Percentiles rank a stretch among this genome's conserved stretches.
Conservation (phyloP, 2,113 vertebrate genomes). For the Stigmatopora nigra region DNA sequence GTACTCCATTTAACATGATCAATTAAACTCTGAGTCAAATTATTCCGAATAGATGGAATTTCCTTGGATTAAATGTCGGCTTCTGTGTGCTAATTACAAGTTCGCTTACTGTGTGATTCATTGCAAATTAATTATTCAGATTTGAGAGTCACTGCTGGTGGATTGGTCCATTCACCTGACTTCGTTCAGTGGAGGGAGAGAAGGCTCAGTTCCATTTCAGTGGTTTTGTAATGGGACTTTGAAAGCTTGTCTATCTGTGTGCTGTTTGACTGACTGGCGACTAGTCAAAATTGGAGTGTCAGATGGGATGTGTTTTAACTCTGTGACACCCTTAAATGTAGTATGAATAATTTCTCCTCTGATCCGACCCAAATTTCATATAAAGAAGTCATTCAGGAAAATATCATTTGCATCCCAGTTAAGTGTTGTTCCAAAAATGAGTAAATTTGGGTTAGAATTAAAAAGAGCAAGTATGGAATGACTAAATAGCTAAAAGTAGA, state of each 20-base stretch:
- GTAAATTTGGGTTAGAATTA: no score
- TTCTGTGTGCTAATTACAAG: not conserved
- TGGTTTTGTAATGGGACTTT: not conserved
- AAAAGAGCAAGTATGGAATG: no score
- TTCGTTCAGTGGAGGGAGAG: not conserved
- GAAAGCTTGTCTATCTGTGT: not conserved
- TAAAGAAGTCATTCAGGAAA: no score
- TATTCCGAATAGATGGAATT: not conserved
- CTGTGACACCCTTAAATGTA: no score
- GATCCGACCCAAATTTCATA: no score
- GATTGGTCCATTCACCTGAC: not conserved
- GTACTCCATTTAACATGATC: not conserved
- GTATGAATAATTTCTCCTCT: no score
- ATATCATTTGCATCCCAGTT: no score
- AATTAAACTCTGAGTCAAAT: not conserved
- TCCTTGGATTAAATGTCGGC: not conserved
- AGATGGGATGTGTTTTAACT: no score
- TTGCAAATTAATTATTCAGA: not conserved
- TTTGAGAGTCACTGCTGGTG: not conserved
- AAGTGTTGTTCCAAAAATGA: no score
- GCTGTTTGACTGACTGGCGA: not conserved
- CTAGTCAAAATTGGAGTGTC: not conserved
- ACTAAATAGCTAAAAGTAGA: no score
- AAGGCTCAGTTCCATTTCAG: not conserved
- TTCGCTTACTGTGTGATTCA: not conserved